A percentile compares a stretch with the other conserved stretches of the same genome.
These are phyloP conservation scores for Myotis myotis DNA, from an alignment of 2,797 vertebrate genomes.

Conservation along the genomic window DNA sequence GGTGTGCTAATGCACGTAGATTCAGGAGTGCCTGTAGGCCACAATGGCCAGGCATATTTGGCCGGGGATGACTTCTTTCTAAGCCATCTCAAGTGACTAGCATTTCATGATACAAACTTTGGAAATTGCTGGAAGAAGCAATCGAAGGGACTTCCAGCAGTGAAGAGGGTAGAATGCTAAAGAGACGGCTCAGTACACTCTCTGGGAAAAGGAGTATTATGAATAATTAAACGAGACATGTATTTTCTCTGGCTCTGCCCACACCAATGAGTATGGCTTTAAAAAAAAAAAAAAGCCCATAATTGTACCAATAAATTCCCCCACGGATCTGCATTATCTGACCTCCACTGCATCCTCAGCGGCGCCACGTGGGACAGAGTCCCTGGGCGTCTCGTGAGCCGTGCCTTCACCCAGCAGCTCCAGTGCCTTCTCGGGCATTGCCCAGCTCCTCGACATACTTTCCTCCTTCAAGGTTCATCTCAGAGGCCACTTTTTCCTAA, in stretches of 20 bases:
- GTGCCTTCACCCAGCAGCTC: neutral
- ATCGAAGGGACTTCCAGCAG: neutral
- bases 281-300: neutral
- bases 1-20: neutral
- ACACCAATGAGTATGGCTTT: neutral
- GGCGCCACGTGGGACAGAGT: neutral
- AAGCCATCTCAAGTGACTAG: neutral
- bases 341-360: neutral
- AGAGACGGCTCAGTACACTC: neutral
- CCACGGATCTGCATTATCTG: neutral
- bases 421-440: rapidly evolving
- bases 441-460: rapidly evolving
- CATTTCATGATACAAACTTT: neutral
- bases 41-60: neutral
- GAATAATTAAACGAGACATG: constrained; percentile 59
- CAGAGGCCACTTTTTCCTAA: neutral
- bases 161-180: neutral
- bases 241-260: constrained; percentile 33
- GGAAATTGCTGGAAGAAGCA: neutral
- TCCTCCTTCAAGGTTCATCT: constrained; percentile 16
- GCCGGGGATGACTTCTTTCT: neutral
- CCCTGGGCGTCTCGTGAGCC: neutral
- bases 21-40: neutral
- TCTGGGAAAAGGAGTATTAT: neutral
- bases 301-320: neutral